Percentiles rank a stretch among this genome's conserved stretches.
phyloP scores from a whole-genome alignment of 2,113 vertebrate genomes.

The Procapra przewalskii region DNA sequence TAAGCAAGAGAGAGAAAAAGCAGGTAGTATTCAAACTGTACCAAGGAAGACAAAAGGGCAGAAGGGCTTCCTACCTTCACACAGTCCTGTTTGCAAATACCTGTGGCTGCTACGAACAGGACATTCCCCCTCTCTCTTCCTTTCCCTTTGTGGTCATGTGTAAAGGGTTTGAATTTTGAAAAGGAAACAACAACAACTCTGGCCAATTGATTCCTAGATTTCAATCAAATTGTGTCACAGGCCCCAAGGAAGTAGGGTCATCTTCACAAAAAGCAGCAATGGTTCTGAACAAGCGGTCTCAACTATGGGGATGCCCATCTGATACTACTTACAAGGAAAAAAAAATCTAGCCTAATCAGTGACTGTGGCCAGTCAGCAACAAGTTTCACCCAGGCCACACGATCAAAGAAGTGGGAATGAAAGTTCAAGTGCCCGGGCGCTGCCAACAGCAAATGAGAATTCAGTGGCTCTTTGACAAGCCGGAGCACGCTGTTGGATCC shows the following conservation, averaged over 20 bases:
- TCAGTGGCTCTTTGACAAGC: neutral
- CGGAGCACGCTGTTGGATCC: neutral
- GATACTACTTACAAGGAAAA: neutral
- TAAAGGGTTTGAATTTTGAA: neutral
- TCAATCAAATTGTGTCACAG: neutral
- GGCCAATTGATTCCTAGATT: neutral
- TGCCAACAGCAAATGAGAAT: neutral
- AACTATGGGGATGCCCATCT: neutral
- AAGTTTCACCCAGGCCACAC: fast-evolving
- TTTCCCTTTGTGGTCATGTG: neutral
- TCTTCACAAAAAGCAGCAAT: neutral
- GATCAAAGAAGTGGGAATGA: neutral
- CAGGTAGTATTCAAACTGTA: neutral
- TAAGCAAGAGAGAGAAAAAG: neutral
- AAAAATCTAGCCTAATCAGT: neutral
- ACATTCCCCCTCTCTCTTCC: neutral
- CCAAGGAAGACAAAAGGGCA: neutral
- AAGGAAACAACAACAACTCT: neutral
- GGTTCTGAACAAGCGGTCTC: neutral
- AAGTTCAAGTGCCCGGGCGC: fast-evolving
- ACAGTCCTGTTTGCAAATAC: neutral
- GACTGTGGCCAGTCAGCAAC: neutral
- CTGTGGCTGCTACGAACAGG: neutral
- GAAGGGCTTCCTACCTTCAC: neutral
- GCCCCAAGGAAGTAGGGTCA: neutral